A percentile compares a stretch with the other conserved stretches of the same genome.
Evolutionary conservation across 1,140 invertebrate species (phyloP).

Genomic region (Neomicropteryx cornuta): DNA sequence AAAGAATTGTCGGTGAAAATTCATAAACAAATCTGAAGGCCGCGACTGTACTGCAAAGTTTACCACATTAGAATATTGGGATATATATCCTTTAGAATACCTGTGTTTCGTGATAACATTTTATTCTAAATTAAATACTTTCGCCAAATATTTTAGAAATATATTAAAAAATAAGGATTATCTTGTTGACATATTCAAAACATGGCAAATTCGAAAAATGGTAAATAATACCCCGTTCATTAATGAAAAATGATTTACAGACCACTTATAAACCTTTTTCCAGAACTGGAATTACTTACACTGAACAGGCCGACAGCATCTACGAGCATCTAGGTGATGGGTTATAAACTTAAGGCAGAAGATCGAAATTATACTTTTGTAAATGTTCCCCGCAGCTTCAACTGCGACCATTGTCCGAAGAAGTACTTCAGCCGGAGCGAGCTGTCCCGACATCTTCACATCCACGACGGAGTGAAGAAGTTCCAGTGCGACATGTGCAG

Average conservation of each 20-base stretch:
- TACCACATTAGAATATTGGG: too few species aligned
- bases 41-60: too few species aligned
- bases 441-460: conserved; percentile 9
- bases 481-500: conserved; percentile 10
- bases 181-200: too few species aligned
- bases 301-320: background rate
- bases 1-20: too few species aligned
- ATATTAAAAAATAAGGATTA: too few species aligned
- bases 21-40: too few species aligned
- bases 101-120: too few species aligned
- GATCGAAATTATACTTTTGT: background rate
- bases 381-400: conserved; percentile 11
- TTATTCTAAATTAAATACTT: too few species aligned
- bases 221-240: too few species aligned
- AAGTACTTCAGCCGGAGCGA: conserved; percentile 13
- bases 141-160: too few species aligned
- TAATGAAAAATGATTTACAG: background rate
- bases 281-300: background rate
- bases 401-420: conserved; percentile 11
- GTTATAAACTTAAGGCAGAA: background rate
- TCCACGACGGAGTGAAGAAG: conserved; percentile 8
- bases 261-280: background rate
- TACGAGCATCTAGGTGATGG: background rate
- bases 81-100: too few species aligned
- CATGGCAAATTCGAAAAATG: too few species aligned